A percentile compares a stretch with the other conserved stretches of the same genome.
Evolutionary conservation across 1,140 invertebrate species (phyloP).

Genomic region (Trichonephila inaurata): DNA sequence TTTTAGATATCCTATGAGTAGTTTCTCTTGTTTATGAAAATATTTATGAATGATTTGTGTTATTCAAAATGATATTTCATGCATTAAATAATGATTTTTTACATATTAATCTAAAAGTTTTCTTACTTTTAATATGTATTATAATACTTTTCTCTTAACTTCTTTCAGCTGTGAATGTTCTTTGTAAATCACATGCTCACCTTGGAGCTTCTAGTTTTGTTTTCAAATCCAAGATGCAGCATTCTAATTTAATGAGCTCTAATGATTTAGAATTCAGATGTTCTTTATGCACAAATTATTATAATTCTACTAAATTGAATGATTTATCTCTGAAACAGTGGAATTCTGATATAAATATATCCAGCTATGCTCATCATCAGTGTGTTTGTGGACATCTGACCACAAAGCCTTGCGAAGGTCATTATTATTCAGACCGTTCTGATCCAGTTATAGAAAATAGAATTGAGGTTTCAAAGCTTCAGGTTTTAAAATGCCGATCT

Average conservation of each 20-base stretch:
- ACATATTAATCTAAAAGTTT: too few relatives aligned
- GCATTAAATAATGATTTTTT: too few relatives aligned
- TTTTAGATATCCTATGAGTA: too few relatives aligned
- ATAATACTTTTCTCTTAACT: background rate
- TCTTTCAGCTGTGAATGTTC: background rate
- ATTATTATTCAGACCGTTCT: background rate
- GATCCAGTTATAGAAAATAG: background rate
- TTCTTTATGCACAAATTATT: conserved; percentile 23
- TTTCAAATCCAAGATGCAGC: background rate
- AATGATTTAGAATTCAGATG: conserved; percentile 55
- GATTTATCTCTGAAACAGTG: conserved; percentile 33
- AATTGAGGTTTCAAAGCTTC: conserved; percentile 25
- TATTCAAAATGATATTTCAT: too few relatives aligned
- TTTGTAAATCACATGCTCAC: conserved; percentile 25
- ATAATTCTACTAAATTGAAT: background rate
- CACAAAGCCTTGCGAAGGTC: background rate
- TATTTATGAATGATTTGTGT: too few relatives aligned
- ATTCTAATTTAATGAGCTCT: background rate
- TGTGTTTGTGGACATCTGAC: background rate
- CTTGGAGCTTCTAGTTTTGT: background rate
- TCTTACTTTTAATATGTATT: too few relatives aligned
- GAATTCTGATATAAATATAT: conserved; percentile 49
- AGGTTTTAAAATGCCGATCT: conserved; percentile 48
- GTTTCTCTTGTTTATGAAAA: too few relatives aligned
- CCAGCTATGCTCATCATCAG: background rate